phyloP scores from a whole-genome alignment of 2,113 vertebrate species.

The Gallinago media region DNA sequence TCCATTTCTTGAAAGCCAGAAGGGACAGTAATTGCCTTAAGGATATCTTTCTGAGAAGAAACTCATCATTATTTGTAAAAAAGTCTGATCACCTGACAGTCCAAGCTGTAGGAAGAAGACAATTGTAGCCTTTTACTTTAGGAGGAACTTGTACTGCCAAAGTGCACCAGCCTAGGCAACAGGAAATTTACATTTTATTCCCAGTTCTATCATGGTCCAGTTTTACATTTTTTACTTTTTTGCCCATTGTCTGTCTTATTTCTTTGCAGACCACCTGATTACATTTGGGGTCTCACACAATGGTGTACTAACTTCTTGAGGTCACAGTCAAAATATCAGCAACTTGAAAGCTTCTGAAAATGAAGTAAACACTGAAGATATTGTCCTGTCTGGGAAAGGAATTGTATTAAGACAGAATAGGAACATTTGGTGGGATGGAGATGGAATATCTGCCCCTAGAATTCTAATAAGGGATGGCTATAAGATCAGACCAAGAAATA shows the following conservation, averaged over 20 bases:
- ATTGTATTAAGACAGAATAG: neutral
- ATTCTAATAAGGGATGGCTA: neutral
- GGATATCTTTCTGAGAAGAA: neutral
- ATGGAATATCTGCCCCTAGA: neutral
- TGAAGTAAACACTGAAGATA: neutral
- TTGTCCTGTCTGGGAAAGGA: neutral
- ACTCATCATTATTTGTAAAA: neutral
- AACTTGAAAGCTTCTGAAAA: neutral
- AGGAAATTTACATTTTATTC: neutral
- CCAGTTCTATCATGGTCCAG: neutral
- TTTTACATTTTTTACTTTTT: neutral
- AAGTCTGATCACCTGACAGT: neutral
- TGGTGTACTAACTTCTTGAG: neutral
- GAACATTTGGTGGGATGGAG: neutral
- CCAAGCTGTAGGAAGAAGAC: neutral
- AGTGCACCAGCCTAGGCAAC: neutral
- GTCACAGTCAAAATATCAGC: neutral
- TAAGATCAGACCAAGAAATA: neutral
- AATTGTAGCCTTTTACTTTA: neutral
- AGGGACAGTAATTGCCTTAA: neutral
- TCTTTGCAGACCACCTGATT: neutral
- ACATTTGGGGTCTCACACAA: neutral
- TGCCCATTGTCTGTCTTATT: neutral
- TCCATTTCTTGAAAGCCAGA: neutral
- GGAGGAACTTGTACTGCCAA: neutral